Percentiles rank a stretch among this genome's conserved stretches.
Evolutionary conservation across 2,888 invertebrate genomes (phyloP).

Genomic region (Eupithecia pulchellata): DNA sequence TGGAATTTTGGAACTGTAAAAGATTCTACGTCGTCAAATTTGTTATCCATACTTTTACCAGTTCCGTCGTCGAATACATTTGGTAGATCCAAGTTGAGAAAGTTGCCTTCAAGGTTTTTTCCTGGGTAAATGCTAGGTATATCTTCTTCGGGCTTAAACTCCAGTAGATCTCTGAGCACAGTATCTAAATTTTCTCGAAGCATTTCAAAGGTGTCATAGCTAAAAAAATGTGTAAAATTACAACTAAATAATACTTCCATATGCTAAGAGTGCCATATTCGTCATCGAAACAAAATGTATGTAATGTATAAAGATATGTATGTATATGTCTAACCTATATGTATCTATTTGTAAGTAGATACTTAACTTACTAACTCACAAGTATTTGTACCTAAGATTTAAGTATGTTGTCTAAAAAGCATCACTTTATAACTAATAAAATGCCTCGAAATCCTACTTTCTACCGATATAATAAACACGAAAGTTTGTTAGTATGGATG

Average conservation of each 20-base stretch:
- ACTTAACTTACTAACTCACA: no score
- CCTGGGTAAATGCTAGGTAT: conserved; percentile 70
- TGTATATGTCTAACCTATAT: no score
- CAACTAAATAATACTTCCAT: background rate
- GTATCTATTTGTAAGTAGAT: no score
- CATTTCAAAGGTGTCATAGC: conserved; percentile 95
- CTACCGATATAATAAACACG: no score
- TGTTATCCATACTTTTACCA: conserved; percentile 49
- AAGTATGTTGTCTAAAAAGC: no score
- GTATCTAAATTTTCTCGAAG: conserved; percentile 91
- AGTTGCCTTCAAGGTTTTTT: conserved; percentile 56
- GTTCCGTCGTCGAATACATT: conserved; percentile 23
- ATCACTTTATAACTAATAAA: no score
- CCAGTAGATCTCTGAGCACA: conserved; percentile 88
- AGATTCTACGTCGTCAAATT: conserved; percentile 49
- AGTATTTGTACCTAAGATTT: no score
- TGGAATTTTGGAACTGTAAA: conserved; percentile 44
- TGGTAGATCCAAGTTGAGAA: conserved; percentile 37
- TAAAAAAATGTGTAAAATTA: conserved; percentile 47
- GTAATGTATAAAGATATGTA: no score
- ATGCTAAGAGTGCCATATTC: background rate
- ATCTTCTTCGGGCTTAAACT: conserved; percentile 75
- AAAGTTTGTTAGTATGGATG: no score
- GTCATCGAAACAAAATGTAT: no score
- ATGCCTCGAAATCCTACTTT: no score